phyloP scores from a whole-genome alignment of 2,888 invertebrate species.

The Choristoneura rosaceana region DNA sequence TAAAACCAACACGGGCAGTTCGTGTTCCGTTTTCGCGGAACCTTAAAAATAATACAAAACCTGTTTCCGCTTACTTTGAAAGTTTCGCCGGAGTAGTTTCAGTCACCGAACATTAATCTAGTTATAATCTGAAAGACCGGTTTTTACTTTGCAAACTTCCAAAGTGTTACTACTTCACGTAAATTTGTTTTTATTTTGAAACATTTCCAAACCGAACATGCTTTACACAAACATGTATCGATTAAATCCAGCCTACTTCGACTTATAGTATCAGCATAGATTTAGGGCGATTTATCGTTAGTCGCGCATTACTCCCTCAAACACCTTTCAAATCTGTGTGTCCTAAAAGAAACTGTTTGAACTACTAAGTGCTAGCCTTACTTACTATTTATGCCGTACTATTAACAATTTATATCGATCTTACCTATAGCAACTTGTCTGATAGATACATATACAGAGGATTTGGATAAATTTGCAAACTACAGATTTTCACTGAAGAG shows the following conservation, averaged over 20 bases:
- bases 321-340: not conserved
- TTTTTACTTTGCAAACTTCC: slow-evolving; percentile 62
- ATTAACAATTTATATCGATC: not conserved
- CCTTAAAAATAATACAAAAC: slow-evolving; percentile 80
- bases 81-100: slow-evolving; percentile 74
- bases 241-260: slow-evolving; percentile 4
- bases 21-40: slow-evolving; percentile 29
- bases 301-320: slow-evolving; percentile 1
- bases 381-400: not conserved
- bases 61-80: slow-evolving; percentile 68
- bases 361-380: not conserved
- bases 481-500: not conserved
- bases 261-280: not conserved
- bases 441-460: not conserved
- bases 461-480: not conserved
- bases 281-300: not conserved
- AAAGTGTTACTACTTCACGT: slow-evolving; percentile 61
- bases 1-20: slow-evolving; percentile 29
- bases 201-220: slow-evolving; percentile 47
- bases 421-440: too few species aligned
- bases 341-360: not conserved
- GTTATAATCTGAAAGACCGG: slow-evolving; percentile 69
- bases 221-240: slow-evolving; percentile 50
- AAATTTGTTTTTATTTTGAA: slow-evolving; percentile 57
- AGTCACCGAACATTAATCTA: slow-evolving; percentile 81